phyloP scores from a whole-genome alignment of 2,797 vertebrate species.

The Onychomys leucogaster region DNA sequence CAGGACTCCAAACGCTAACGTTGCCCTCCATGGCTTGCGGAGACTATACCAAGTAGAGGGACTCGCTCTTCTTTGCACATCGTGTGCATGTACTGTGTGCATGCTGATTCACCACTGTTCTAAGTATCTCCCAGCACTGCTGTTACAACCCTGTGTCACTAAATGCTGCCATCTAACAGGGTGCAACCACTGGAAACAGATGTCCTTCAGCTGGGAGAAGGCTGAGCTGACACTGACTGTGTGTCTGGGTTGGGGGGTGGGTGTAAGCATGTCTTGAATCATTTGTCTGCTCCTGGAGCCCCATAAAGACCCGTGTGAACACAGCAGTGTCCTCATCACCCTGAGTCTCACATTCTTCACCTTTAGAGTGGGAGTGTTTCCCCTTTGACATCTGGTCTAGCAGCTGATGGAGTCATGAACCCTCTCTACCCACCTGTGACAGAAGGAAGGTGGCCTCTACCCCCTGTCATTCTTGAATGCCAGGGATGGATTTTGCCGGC shows the following conservation, averaged over 20 bases:
- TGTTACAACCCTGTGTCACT: too few relatives aligned
- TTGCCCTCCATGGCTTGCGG: background rate
- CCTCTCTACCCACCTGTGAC: fast-evolving
- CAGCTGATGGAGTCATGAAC: fast-evolving
- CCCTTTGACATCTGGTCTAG: too few relatives aligned
- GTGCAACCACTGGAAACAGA: fast-evolving
- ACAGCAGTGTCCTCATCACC: fast-evolving
- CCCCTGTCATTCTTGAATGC: background rate
- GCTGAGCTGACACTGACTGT: background rate
- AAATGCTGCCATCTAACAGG: fast-evolving
- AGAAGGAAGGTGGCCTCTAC: fast-evolving
- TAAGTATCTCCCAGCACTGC: too few relatives aligned
- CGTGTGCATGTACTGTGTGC: too few relatives aligned
- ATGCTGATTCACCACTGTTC: background rate
- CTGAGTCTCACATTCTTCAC: background rate
- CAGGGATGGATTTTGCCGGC: too few relatives aligned
- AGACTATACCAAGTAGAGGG: background rate
- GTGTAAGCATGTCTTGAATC: background rate
- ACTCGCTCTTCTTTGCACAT: background rate
- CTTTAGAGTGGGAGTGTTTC: background rate
- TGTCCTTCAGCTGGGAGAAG: background rate
- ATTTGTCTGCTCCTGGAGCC: background rate
- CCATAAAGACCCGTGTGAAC: fast-evolving
- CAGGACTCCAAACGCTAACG: background rate
- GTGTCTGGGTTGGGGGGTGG: too few relatives aligned